Base-by-base conservation (phyloP, 2,888 invertebrate species). In the Panzeria rudis region DNA sequence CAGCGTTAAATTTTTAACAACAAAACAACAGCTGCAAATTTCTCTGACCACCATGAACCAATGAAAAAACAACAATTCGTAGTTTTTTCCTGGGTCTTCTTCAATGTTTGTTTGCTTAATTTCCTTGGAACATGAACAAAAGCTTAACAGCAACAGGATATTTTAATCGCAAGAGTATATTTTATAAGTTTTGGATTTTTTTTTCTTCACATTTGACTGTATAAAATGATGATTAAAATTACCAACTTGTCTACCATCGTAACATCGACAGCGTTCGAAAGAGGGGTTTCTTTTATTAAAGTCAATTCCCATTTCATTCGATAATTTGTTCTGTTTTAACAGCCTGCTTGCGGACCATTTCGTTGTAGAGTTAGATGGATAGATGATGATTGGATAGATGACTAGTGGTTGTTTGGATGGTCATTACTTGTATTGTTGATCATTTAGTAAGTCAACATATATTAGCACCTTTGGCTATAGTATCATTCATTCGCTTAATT, bases 401-500 rank as follows among this genome's bases (percentile, higher is more conserved):
- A 44, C 66, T 69, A 35, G 17, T 72, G 32, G 38, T 29, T 50
- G 47, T 11, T 38, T 38, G 41, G 61, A 44, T 69, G 64, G 56
- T 59, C 72, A 80, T 76, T 69, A 69, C 47, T 76, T 76, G 54
- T 76, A 76, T 69, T 82, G 75, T 56, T 76, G 62, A 71, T 64
- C 73, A 71, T 82, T 82, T 61, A 71, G 72, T 35, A 78, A 85
- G 85, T 78, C 81, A 85, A 78, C 85, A 78, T 82, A 52, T 72
- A 85, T 85, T 85, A 85, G 73, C 81, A 85, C 81, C 81, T 85
- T 85, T 71, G 54, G 78, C 69, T 85, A 44, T 54, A 20, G 32
- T 62, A 77, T 66, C 56, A 73, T 84, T 81, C 81, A 73, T 81
- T 81, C 81, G 50, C 47, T 77, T 56, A 78, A 71, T 78, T 66